Evolutionary conservation across 1,140 invertebrate species (phyloP), one percentile per base, ranked within the genome.

Genomic region (Aphaenogaster rudis): DNA sequence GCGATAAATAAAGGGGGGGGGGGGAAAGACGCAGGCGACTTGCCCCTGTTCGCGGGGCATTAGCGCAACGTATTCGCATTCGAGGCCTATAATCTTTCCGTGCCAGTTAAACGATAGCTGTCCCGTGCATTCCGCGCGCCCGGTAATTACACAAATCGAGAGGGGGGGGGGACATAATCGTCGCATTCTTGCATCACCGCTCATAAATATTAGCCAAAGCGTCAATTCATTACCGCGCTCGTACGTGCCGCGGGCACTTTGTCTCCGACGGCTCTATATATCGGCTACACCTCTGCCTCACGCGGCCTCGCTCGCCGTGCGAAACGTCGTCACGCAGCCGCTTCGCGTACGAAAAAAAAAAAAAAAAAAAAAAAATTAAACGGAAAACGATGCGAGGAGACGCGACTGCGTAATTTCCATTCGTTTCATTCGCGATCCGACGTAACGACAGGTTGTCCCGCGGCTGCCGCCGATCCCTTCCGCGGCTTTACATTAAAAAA

Each of bases 201-300:
- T 88, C 86, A 63, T 89, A 87, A 87, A 89, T 74, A 76, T 54
- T 76, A 59, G 52, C 61, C 72, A 78, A 79, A 67, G 63, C 74
- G 85, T 82, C 80, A 64, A 89, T 91, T 86, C 77, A 88, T 90
- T 89, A 84, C 36, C 74, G 66, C 21, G 54, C 52, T 71, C 21
- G 15, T 74, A 79, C 59, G 15, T 59, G 28, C 50, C 61, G 61
- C 39, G 36, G 61, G 74, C 67, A 81, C n/a, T 88, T 59, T 50
- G 63, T 54, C 61, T 67, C 76, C 64, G 9, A n/a, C 69, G 39
- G 67, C 39, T 82, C 42, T 59, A 17, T 76, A 79, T 76, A 79
- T 59, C 45, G 82, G 28, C 28, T 64, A 45, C 74, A 74, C 67
- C 80, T 74, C 74, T 84, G 54, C 21, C 82, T 79, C 54, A 15